Base-by-base conservation (phyloP, 2,113 vertebrate genomes). In the Dendropsophus ebraccatus region DNA sequence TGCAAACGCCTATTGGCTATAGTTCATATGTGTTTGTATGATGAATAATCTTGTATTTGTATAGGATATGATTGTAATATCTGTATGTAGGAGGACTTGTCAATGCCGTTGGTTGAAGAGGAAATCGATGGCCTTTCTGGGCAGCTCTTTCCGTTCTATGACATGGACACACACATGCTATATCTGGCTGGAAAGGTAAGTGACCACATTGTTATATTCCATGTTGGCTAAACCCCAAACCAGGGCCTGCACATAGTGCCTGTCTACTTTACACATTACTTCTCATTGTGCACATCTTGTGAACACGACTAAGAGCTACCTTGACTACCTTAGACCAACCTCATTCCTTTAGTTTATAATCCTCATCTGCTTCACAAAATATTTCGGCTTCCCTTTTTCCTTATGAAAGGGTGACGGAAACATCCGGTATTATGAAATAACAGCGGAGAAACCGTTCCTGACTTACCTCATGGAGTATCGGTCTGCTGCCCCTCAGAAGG, bases 391-490 rank as follows among this genome's bases (percentile, higher is more conserved):
- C 41, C 32, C 52, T 60, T 28, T 85, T 84, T 86, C n/a, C 30
- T 92, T 23, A 77, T 65, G 19, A 21, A 50, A 99, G 98, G 98
- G 98, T 0, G 98, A 99, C 0, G 98, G 98, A 12, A 99, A 99
- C 92, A 99, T 99, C 88, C 96, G 98, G 2, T 99, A 99, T 92
- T 99, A 98, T 0, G 98, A 99, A 94, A 94, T 99, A 3, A 94
- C 94, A 87, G 93, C 93, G 0, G 98, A 98, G 89, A 99, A 99
- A 93, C 98, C 98, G 45, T 99, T 96, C 92, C 82, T 99, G 88
- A 97, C 95, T 49, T 99, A 99, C 81, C 96, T 99, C 49, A 99
- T 97, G 97, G 98, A 99, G 94, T 99, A 97, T 88, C 94, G 98
- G 83, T 99, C 98, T 0, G 97, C 97, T 0, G 94, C 97, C 0